Conservation (phyloP, 2,888 invertebrate species). For the Tenodera sinensis region DNA sequence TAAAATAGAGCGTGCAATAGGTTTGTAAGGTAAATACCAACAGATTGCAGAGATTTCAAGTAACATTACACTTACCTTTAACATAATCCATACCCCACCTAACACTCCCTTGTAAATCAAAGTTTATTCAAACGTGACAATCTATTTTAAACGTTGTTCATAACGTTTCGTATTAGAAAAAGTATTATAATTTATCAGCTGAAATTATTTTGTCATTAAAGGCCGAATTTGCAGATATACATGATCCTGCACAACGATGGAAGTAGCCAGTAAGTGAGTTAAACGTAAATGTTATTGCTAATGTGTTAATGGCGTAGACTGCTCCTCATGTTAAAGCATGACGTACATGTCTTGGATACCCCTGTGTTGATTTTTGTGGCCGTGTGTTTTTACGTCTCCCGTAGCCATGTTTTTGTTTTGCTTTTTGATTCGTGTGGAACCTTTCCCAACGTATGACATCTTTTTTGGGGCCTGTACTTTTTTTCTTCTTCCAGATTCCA, state of each 20-base stretch:
- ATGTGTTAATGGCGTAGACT: neutral
- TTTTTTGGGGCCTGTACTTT: neutral
- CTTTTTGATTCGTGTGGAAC: neutral
- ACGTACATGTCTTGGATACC: neutral
- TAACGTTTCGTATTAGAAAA: too few relatives aligned
- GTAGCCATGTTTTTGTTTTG: neutral
- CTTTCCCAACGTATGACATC: neutral
- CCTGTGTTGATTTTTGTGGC: neutral
- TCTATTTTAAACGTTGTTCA: too few relatives aligned
- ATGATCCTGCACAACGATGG: neutral
- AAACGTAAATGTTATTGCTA: neutral
- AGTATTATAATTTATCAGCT: too few relatives aligned
- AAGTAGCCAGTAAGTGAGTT: neutral
- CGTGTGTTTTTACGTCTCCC: neutral
- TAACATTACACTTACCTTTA: too few relatives aligned
- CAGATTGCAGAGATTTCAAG: too few relatives aligned
- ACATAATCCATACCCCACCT: too few relatives aligned
- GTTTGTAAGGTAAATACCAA: too few relatives aligned
- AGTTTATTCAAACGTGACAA: too few relatives aligned
- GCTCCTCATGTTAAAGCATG: neutral
- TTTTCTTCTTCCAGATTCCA: neutral
- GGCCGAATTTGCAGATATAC: neutral
- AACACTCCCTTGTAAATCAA: too few relatives aligned
- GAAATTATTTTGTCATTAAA: neutral
- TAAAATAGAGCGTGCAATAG: too few relatives aligned